Conservation (phyloP, 2,888 invertebrate species). For the Eupithecia tripunctaria region DNA sequence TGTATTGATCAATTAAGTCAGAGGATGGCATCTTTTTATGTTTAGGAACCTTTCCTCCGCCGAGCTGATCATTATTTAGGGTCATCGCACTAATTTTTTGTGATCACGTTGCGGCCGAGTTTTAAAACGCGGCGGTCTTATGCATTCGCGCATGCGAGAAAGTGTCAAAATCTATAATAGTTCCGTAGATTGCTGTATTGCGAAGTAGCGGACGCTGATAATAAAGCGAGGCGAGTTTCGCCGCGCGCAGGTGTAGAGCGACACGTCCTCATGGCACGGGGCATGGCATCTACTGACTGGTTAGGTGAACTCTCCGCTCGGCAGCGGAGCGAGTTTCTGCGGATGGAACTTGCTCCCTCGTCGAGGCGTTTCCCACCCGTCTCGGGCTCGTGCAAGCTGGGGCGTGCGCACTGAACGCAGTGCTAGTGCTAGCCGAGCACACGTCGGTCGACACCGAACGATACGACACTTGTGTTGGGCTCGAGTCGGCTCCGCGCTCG, state of each 20-base stretch:
- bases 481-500: slow-evolving; percentile 54
- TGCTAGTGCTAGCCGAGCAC: slow-evolving; percentile 55
- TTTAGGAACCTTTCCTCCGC: slow-evolving; percentile 53
- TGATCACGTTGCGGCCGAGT: slow-evolving; percentile 79
- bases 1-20: slow-evolving; percentile 80
- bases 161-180: slow-evolving; percentile 84
- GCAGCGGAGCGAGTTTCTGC: slow-evolving; percentile 26
- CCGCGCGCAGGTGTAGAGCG: slow-evolving; percentile 56
- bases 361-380: slow-evolving; percentile 79
- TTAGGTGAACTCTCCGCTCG: slow-evolving; percentile 9
- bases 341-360: slow-evolving; percentile 21
- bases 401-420: slow-evolving; percentile 78
- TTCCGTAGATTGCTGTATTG: slow-evolving; percentile 72
- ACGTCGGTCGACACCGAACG: slow-evolving; percentile 58
- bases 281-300: slow-evolving; percentile 66
- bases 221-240: slow-evolving; percentile 60
- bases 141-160: slow-evolving; percentile 84
- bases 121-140: slow-evolving; percentile 82
- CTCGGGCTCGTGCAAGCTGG: slow-evolving; percentile 69
- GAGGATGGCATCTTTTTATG: slow-evolving; percentile 55
- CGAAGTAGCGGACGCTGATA: slow-evolving; percentile 61
- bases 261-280: slow-evolving; percentile 62
- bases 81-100: slow-evolving; percentile 78
- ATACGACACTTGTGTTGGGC: slow-evolving; percentile 37
- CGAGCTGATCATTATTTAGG: slow-evolving; percentile 63